Evolutionary conservation across 2,888 invertebrate genomes (phyloP), one percentile per base, ranked within the genome.

Genomic region (Spialia ferax): DNA sequence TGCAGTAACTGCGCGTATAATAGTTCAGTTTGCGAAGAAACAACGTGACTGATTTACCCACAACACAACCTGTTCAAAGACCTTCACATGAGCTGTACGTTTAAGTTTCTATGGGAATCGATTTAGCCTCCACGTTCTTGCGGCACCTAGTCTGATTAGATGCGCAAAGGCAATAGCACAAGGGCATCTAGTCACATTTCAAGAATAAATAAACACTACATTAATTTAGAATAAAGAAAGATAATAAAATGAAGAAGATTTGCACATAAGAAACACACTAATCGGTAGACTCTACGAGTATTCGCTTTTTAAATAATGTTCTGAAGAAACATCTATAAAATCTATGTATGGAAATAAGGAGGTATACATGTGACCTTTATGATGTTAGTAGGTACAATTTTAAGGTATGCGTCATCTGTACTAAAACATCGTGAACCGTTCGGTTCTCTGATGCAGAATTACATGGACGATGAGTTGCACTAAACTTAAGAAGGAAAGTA

Each of bases 21-120:
- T 79, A 75, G 74, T 75, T 76, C 72, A 77, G 79, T 77, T 78
- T 77, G 76, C 73, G 77, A 77, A 73, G 64, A 59, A 74, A 76
- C 74, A 77, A 75, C 77, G 77, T 82, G 83, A 82, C 78, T 79
- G 78, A 81, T 77, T 79, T 75, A 74, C 75, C 70, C 73, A 69
- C 76, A 85, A 86, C 74, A 69, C 76, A 86, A 86, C 86, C 84
- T 81, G 87, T 86, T 86, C 76, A 66, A 70, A 84, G 80, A 80
- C 80, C 83, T 83, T 81, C 76, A 71, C 77, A 77, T n/a, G 75
- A 79, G 68, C 68, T 59, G 64, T 71, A 71, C 77, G 74, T 79
- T 76, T 73, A 76, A 77, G 77, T 74, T 74, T 74, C 74, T 76
- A 76, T 74, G 72, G 74, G 76, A 79, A 79, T 72, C 69, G 69